Conservation (phyloP, 2,113 vertebrate genomes). For the Nettapus auritus region DNA sequence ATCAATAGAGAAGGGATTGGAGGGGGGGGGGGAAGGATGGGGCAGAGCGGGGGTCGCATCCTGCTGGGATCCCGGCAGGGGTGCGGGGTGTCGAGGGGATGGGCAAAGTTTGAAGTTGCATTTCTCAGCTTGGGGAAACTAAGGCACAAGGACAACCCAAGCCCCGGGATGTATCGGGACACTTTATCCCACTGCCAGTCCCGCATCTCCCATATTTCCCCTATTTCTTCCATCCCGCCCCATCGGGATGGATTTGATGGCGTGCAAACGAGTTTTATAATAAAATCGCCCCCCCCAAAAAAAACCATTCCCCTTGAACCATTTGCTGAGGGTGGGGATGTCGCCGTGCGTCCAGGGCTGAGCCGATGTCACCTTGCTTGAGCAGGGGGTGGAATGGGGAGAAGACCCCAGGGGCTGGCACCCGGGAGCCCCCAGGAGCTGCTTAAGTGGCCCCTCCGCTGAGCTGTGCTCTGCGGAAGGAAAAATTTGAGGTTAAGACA, state of each 20-base stretch:
- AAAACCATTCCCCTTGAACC: rapidly evolving
- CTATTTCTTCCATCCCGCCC: neutral
- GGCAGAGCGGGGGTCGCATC: neutral
- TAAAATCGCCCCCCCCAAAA: neutral
- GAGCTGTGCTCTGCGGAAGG: too few relatives aligned
- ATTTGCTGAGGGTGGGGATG: neutral
- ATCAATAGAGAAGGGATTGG: conserved; percentile 59
- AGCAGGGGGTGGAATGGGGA: too few relatives aligned
- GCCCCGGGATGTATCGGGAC: rapidly evolving
- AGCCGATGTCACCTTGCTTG: too few relatives aligned
- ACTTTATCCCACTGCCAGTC: rapidly evolving
- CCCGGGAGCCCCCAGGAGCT: too few relatives aligned
- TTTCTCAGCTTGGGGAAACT: neutral
- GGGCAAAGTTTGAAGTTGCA: rapidly evolving
- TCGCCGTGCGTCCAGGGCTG: too few relatives aligned
- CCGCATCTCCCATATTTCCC: rapidly evolving
- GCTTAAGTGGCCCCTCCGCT: too few relatives aligned
- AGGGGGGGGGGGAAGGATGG: neutral
- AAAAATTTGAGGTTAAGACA: too few relatives aligned
- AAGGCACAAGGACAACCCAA: neutral
- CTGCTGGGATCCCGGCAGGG: neutral
- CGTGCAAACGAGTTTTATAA: rapidly evolving
- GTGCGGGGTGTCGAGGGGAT: neutral
- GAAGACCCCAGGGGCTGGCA: too few relatives aligned
- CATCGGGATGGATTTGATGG: rapidly evolving